Evolutionary conservation across 2,797 vertebrate genomes (phyloP).

Genomic region (Gymnopithys bicolor): DNA sequence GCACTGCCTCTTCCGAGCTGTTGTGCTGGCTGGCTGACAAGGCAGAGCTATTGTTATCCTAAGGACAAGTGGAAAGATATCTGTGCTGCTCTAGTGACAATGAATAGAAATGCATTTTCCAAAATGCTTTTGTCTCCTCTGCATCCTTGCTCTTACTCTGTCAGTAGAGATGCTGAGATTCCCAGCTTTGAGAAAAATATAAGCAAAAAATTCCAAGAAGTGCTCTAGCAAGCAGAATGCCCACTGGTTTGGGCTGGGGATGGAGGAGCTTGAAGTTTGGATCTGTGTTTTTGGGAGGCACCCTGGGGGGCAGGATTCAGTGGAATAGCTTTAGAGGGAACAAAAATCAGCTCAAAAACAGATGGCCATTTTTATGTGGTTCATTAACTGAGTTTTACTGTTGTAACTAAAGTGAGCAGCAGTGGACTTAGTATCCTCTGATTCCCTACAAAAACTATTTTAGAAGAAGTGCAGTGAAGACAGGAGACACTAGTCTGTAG

Average conservation of each 20-base stretch:
- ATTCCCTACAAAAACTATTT: background rate
- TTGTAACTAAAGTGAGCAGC: background rate
- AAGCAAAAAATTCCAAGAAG: background rate
- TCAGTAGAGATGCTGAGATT: background rate
- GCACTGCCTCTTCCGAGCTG: background rate
- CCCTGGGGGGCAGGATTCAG: background rate
- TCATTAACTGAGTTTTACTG: slow-evolving; percentile 38
- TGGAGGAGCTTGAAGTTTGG: background rate
- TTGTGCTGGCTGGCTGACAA: slow-evolving; percentile 19
- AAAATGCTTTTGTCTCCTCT: background rate
- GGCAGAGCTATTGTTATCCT: slow-evolving; percentile 31
- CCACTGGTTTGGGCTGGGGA: background rate
- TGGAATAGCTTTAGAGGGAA: background rate
- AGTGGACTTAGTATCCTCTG: background rate
- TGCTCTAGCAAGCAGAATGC: background rate
- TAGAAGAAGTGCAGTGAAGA: background rate
- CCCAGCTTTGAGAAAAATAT: background rate
- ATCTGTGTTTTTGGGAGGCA: background rate
- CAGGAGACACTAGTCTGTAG: background rate
- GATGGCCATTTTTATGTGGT: slow-evolving; percentile 18
- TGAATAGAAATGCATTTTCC: background rate
- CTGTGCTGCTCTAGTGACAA: background rate
- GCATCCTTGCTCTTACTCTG: background rate
- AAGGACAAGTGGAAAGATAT: slow-evolving; percentile 26
- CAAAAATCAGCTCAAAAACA: slow-evolving; percentile 29